These are phyloP conservation scores for Cromileptes altivelis DNA, from an alignment of 2,113 vertebrate genomes.

Conservation along the genomic window DNA sequence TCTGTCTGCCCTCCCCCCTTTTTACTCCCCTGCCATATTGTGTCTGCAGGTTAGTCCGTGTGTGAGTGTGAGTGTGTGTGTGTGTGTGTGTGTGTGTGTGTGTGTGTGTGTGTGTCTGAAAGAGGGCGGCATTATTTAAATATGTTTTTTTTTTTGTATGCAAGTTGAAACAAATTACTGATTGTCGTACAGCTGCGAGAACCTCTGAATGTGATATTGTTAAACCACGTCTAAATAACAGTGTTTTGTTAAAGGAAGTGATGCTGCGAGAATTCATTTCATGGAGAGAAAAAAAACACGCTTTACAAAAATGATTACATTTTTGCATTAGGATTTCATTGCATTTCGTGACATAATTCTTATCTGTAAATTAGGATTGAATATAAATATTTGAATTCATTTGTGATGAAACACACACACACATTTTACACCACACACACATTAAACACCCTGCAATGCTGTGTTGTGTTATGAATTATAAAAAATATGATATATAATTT, in stretches of 20 bases:
- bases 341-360: conserved; percentile 15
- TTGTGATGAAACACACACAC: conserved; percentile 7
- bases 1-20: conserved; percentile 83
- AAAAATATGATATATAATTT: conserved; percentile 30
- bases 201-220: conserved; percentile 17
- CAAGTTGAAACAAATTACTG: conserved; percentile 64
- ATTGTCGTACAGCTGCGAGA: conserved; percentile 52
- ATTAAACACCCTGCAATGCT: neutral
- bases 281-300: neutral
- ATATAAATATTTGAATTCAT: neutral
- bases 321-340: neutral
- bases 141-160: conserved; percentile 61
- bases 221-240: conserved; percentile 1
- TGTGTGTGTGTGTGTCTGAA: conserved; percentile 45
- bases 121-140: conserved; percentile 72
- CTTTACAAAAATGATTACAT: neutral
- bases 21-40: conserved; percentile 80
- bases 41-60: conserved; percentile 84
- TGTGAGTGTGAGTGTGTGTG: conserved; percentile 67
- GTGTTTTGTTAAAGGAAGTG: neutral
- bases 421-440: conserved; percentile 18
- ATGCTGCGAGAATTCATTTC: conserved; percentile 11
- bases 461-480: conserved; percentile 17
- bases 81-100: conserved; percentile 50
- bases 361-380: conserved; percentile 14